These are phyloP conservation scores for Orius laevigatus DNA, from an alignment of 1,140 invertebrate genomes.

Conservation along the genomic window DNA sequence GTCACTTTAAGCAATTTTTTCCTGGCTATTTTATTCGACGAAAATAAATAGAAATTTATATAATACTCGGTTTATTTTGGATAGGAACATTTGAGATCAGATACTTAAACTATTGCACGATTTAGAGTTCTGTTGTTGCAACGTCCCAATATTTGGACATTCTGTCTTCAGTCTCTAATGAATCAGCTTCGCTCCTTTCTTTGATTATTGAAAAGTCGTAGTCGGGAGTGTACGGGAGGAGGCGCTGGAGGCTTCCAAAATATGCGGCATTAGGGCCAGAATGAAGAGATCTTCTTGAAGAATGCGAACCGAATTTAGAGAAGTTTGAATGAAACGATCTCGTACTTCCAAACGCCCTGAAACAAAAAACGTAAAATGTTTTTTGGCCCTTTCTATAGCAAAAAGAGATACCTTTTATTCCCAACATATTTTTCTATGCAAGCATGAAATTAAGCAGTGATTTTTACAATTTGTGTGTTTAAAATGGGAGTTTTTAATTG, in stretches of 20 bases:
- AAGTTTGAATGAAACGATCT: constrained; percentile 46
- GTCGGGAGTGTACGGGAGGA: constrained; percentile 71
- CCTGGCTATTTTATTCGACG: no score
- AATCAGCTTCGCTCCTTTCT: constrained; percentile 43
- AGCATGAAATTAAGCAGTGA: no score
- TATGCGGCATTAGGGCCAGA: constrained; percentile 70
- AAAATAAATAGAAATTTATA: background rate
- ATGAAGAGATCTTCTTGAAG: constrained; percentile 32
- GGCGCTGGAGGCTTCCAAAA: constrained; percentile 61
- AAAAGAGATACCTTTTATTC: background rate
- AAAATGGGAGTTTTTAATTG: no score
- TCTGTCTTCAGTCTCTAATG: constrained; percentile 48
- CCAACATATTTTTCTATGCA: no score
- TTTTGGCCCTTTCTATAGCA: background rate
- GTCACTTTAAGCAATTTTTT: no score
- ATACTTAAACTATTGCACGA: no score
- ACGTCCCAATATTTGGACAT: constrained; percentile 81
- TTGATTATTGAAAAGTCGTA: constrained; percentile 69
- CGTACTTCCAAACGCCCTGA: constrained; percentile 57
- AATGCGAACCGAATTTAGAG: constrained; percentile 25
- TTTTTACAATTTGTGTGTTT: no score
- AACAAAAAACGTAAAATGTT: constrained; percentile 2
- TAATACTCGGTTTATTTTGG: background rate
- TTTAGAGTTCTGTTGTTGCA: constrained; percentile 59
- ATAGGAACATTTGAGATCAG: background rate